Conservation (phyloP, 2,113 vertebrate genomes). For the Gadus chalcogrammus region DNA sequence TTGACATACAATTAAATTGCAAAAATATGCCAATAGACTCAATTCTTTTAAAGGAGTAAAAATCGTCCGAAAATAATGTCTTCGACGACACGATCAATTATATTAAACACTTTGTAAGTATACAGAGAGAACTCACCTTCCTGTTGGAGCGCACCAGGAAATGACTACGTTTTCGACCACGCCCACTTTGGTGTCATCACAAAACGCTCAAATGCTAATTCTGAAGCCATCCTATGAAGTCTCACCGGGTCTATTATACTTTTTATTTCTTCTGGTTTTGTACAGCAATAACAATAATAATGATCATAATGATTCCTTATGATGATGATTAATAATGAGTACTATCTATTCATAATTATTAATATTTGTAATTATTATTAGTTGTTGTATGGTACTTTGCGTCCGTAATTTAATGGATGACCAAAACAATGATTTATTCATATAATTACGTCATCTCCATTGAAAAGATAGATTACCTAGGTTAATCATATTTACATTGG, state of each 20-base stretch:
- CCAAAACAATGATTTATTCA: neutral
- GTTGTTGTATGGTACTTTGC: neutral
- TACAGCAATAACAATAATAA: neutral
- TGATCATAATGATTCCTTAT: neutral
- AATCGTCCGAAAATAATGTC: neutral
- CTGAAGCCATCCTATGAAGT: too few species aligned
- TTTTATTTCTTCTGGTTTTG: neutral
- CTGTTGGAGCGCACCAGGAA: slow-evolving; percentile 70
- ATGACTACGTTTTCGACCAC: slow-evolving; percentile 53
- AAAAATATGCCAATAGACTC: too few species aligned
- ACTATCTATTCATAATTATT: neutral
- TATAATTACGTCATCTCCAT: neutral
- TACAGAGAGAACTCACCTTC: slow-evolving; percentile 49
- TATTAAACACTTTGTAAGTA: neutral
- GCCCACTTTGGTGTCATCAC: slow-evolving; percentile 21
- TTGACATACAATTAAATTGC: too few species aligned
- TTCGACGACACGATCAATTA: neutral
- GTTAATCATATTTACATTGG: neutral
- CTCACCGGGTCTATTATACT: too few species aligned
- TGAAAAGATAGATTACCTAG: neutral
- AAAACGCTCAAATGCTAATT: too few species aligned
- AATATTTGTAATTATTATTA: neutral
- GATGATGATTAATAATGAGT: neutral
- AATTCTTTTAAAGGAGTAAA: too few species aligned
- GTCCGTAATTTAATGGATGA: neutral